Evolutionary conservation across 2,113 vertebrate genomes (phyloP).

Genomic region (Neodon shergylaensis): DNA sequence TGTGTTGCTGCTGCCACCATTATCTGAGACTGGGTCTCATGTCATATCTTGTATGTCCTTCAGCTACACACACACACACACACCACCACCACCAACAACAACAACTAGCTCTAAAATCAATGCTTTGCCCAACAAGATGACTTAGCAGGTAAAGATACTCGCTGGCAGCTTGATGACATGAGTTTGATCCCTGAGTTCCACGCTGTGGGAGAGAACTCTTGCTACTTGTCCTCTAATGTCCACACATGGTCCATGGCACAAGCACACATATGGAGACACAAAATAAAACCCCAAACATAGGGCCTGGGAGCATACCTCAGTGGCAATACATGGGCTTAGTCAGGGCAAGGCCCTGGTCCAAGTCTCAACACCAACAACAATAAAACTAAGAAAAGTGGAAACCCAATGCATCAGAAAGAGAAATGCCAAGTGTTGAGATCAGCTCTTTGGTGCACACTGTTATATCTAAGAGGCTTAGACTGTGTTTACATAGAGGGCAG

Average conservation of each 20-base stretch:
- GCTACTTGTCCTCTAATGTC: background rate
- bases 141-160: background rate
- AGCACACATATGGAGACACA: background rate
- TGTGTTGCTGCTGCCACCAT: too few relatives aligned
- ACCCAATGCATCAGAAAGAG: background rate
- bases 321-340: background rate
- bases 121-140: background rate
- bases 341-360: background rate
- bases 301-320: background rate
- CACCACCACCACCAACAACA: too few relatives aligned
- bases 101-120: background rate
- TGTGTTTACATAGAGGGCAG: background rate
- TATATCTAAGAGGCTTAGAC: background rate
- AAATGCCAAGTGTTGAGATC: background rate
- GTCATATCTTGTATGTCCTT: too few relatives aligned
- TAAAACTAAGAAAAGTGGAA: background rate
- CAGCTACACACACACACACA: too few relatives aligned
- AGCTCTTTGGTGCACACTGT: background rate
- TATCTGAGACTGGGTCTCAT: too few relatives aligned
- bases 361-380: background rate
- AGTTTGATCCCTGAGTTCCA: background rate
- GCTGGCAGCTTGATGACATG: background rate
- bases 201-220: background rate
- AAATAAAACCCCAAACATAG: background rate
- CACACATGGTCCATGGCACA: background rate